A percentile compares a stretch with the other conserved stretches of the same genome.
phyloP scores from a whole-genome alignment of 2,888 invertebrate species.

The Drosophila niveifrons region DNA sequence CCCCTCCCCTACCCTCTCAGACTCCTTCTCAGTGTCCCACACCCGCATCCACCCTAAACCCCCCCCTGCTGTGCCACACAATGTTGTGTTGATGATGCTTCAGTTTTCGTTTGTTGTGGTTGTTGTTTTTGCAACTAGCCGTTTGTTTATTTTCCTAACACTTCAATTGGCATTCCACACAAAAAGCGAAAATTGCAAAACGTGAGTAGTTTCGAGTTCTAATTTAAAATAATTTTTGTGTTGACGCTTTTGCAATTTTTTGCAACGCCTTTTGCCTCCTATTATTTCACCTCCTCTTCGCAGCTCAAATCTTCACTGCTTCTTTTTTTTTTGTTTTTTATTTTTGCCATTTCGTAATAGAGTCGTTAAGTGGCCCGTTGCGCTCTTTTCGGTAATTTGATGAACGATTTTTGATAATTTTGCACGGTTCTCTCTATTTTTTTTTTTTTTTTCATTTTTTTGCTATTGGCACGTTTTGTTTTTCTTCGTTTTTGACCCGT shows the following conservation, averaged over 20 bases:
- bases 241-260: slow-evolving; percentile 80
- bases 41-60: slow-evolving; percentile 11
- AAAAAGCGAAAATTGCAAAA: slow-evolving; percentile 82
- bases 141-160: slow-evolving; percentile 82
- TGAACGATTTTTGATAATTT: slow-evolving; percentile 83
- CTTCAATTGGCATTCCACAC: slow-evolving; percentile 82
- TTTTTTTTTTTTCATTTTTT: slow-evolving; percentile 54
- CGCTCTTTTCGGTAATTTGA: slow-evolving; percentile 81
- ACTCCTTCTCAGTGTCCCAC: neutral
- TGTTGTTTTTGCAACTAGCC: slow-evolving; percentile 73
- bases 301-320: neutral
- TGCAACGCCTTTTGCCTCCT: slow-evolving; percentile 57
- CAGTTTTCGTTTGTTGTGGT: slow-evolving; percentile 60
- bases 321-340: slow-evolving; percentile 24
- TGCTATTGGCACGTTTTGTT: slow-evolving; percentile 65
- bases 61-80: slow-evolving; percentile 27
- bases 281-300: neutral
- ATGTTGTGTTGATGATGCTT: slow-evolving; percentile 73
- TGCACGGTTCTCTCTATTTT: slow-evolving; percentile 58
- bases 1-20: slow-evolving; percentile 21
- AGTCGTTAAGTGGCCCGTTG: slow-evolving; percentile 82
- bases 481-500: slow-evolving; percentile 16
- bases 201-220: slow-evolving; percentile 82
- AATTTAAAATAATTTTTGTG: slow-evolving; percentile 82
- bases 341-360: slow-evolving; percentile 78